Evolutionary conservation across 2,113 vertebrate species (phyloP).

Genomic region (Okapia johnstoni): DNA sequence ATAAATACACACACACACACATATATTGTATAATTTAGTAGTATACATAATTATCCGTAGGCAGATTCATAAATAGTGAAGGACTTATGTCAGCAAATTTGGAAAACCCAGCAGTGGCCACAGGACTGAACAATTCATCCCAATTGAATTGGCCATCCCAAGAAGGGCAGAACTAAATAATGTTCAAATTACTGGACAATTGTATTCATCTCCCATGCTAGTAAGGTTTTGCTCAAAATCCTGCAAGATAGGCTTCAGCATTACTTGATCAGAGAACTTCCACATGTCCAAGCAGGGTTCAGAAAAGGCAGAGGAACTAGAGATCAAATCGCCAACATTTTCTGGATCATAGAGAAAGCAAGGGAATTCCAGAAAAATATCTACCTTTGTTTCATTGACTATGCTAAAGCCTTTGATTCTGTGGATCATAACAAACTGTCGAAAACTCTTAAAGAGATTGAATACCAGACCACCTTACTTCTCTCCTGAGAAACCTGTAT

Average conservation of each 20-base stretch:
- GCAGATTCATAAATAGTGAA: not conserved
- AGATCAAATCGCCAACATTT: not conserved
- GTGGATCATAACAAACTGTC: not conserved
- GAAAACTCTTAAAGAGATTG: not conserved
- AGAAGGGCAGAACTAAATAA: not conserved
- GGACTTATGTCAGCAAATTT: not conserved
- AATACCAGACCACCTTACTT: not conserved
- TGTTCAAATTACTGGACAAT: not conserved
- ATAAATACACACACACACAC: accelerated
- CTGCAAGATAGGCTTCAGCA: not conserved
- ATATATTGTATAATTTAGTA: not conserved
- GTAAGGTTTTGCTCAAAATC: not conserved
- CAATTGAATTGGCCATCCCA: not conserved
- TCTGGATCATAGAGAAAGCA: not conserved
- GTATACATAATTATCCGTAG: not conserved
- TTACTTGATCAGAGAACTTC: not conserved
- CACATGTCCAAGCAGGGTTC: not conserved
- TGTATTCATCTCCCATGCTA: not conserved
- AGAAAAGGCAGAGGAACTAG: not conserved
- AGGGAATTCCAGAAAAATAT: not conserved
- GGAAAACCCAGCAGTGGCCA: not conserved
- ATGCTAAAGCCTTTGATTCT: not conserved
- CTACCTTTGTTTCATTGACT: not conserved
- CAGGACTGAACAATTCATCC: not conserved
- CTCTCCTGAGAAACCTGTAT: not conserved